Evolutionary conservation across 2,888 invertebrate species (phyloP).

Genomic region (Julus scanicus): DNA sequence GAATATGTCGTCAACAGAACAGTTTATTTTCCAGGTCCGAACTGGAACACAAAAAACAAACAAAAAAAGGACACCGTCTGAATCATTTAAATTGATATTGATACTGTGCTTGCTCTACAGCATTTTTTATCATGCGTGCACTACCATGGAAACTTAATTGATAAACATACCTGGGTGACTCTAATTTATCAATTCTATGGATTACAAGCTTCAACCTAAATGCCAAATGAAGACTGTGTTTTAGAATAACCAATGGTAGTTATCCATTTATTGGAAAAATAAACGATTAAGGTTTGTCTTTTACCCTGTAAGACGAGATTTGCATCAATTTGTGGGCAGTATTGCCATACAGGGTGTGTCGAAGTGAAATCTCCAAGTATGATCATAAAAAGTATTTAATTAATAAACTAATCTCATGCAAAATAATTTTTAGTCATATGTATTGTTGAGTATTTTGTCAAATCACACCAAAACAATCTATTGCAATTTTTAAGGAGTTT

Average conservation of each 20-base stretch:
- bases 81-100: slow-evolving; percentile 2
- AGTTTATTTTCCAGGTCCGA: not conserved
- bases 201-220: not conserved
- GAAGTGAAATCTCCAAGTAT: too few relatives aligned
- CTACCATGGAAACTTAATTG: slow-evolving; percentile 24
- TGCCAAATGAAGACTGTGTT: not conserved
- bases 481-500: too few relatives aligned
- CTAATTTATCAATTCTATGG: not conserved
- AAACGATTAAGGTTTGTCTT: not conserved
- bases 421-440: too few relatives aligned
- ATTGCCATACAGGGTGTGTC: too few relatives aligned
- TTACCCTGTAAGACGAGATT: too few relatives aligned
- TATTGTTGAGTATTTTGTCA: too few relatives aligned
- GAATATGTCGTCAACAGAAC: not conserved
- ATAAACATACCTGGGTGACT: not conserved
- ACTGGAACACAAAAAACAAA: not conserved
- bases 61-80: not conserved
- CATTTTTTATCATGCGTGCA: not conserved
- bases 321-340: too few relatives aligned
- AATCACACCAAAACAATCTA: too few relatives aligned
- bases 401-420: too few relatives aligned
- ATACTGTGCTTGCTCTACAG: not conserved
- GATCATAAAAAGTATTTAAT: too few relatives aligned
- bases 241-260: too few relatives aligned
- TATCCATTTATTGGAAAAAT: not conserved